A percentile compares a stretch with the other conserved stretches of the same genome.
phyloP scores from a whole-genome alignment of 2,888 invertebrate genomes.

The Panopea generosa region DNA sequence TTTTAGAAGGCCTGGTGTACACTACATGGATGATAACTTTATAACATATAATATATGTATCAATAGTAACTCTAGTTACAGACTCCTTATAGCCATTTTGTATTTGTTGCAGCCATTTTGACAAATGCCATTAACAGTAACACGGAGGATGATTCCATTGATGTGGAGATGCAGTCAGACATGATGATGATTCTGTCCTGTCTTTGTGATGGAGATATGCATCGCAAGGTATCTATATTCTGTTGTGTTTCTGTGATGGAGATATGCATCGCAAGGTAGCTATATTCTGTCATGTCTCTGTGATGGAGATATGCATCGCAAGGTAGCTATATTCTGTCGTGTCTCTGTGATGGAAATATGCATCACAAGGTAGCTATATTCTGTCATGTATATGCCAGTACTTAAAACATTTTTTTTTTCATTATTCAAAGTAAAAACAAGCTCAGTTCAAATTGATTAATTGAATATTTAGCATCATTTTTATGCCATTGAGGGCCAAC shows the following conservation, averaged over 20 bases:
- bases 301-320: conserved; percentile 84
- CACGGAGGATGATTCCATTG: conserved; percentile 79
- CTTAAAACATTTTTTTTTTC: too few relatives aligned
- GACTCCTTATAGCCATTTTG: too few relatives aligned
- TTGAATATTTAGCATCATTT: too few relatives aligned
- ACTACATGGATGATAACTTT: too few relatives aligned
- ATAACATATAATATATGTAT: too few relatives aligned
- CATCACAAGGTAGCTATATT: conserved; percentile 83
- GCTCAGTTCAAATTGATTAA: too few relatives aligned
- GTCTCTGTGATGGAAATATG: conserved; percentile 84
- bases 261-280: conserved; percentile 85
- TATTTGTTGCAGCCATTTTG: conserved; percentile 74
- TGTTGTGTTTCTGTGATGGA: conserved; percentile 84
- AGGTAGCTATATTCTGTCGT: conserved; percentile 82
- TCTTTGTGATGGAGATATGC: conserved; percentile 84
- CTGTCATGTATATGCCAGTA: too few relatives aligned
- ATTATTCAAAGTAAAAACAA: too few relatives aligned
- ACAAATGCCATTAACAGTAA: conserved; percentile 74
- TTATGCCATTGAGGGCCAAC: too few relatives aligned
- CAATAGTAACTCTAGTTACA: too few relatives aligned
- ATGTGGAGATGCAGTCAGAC: conserved; percentile 85
- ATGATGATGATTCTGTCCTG: conserved; percentile 84
- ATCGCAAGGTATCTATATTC: conserved; percentile 83
- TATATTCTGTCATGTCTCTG: conserved; percentile 83
- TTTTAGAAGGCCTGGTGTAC: too few relatives aligned